Conservation (phyloP, 2,888 invertebrate genomes). For the Lithophane leautieri region DNA sequence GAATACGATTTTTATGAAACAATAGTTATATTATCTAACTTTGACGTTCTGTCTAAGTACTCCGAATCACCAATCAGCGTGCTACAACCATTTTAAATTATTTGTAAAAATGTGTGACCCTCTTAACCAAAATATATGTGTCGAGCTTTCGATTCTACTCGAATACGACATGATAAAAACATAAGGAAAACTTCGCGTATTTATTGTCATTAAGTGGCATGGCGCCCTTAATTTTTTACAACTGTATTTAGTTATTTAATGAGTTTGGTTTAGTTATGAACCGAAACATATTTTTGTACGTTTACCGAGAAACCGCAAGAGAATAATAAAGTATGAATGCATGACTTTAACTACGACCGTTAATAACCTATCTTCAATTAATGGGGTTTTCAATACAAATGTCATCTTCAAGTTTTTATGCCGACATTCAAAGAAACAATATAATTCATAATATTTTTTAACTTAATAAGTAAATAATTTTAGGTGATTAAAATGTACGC, state of each 20-base stretch:
- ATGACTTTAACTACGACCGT: constrained; percentile 1
- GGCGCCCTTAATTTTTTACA: constrained; percentile 32
- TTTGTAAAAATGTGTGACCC: neutral
- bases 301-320: constrained; percentile 29
- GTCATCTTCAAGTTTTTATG: constrained; percentile 9
- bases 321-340: constrained; percentile 18
- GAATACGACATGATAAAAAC: constrained; percentile 18
- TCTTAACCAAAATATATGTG: constrained; percentile 12
- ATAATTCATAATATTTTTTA: constrained; percentile 3
- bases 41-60: neutral
- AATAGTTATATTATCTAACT: neutral
- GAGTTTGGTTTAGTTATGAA: constrained; percentile 7
- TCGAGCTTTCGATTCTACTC: constrained; percentile 35
- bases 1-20: neutral
- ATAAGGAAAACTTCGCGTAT: constrained; percentile 30
- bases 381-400: constrained; percentile 5
- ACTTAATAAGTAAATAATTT: constrained; percentile 64
- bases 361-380: constrained; percentile 1
- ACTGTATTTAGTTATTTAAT: neutral
- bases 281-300: constrained; percentile 12
- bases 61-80: neutral
- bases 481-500: constrained; percentile 99
- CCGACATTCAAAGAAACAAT: constrained; percentile 1
- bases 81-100: neutral
- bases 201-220: constrained; percentile 12